Conservation (phyloP, 2,888 invertebrate species). For the Dicyrtoma fusca region DNA sequence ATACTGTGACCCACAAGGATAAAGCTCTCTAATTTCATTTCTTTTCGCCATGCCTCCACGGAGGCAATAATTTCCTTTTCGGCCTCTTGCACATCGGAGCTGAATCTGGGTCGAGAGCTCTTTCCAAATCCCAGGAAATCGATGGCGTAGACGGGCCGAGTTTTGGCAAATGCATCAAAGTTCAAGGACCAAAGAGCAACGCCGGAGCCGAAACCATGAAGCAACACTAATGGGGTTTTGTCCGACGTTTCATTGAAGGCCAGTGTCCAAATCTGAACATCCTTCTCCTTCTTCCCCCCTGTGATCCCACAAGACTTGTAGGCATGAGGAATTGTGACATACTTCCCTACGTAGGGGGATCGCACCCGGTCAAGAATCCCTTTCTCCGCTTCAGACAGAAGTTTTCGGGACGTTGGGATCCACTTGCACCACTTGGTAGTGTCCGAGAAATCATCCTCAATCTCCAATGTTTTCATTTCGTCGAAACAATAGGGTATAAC, state of each 20-base stretch:
- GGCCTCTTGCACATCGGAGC: conserved; percentile 61
- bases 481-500: no score
- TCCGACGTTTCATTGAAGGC: conserved; percentile 68
- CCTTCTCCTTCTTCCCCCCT: conserved; percentile 57
- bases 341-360: conserved; percentile 69
- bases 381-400: conserved; percentile 57
- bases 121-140: conserved; percentile 72
- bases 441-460: no score
- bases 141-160: conserved; percentile 86
- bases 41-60: conserved; percentile 65
- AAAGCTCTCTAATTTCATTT: conserved; percentile 63
- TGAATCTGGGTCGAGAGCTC: conserved; percentile 64
- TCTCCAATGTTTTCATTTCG: no score
- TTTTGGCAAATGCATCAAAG: conserved; percentile 76
- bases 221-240: conserved; percentile 77
- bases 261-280: conserved; percentile 73
- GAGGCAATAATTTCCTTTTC: conserved; percentile 64
- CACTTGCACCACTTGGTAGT: conserved; percentile 46
- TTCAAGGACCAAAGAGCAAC: conserved; percentile 93
- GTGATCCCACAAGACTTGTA: no score
- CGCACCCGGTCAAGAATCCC: conserved; percentile 56
- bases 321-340: conserved; percentile 71
- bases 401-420: conserved; percentile 58
- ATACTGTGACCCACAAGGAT: conserved; percentile 65
- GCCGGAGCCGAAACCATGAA: conserved; percentile 94